phyloP scores from a whole-genome alignment of 92 coral and sea anemone genomes.

The Paramuricea clavata region DNA sequence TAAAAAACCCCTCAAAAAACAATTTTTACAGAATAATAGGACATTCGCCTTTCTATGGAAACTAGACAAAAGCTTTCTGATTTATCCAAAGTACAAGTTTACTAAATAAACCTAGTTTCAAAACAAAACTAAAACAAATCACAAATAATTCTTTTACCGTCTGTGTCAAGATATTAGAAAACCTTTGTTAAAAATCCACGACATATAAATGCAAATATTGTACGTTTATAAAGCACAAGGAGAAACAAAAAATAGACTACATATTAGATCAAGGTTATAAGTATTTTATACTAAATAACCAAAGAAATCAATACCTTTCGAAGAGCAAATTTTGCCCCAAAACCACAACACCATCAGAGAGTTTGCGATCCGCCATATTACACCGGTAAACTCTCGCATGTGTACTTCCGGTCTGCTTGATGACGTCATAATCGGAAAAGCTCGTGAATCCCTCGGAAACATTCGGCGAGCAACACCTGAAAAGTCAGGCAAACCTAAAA shows the following conservation, averaged over 20 bases:
- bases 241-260: neutral
- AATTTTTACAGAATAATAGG: neutral
- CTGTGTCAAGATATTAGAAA: neutral
- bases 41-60: neutral
- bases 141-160: neutral
- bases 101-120: neutral
- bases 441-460: neutral
- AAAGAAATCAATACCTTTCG: slow-evolving; percentile 6
- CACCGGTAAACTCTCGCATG: neutral
- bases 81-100: neutral
- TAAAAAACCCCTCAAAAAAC: neutral
- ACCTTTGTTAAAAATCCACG: slow-evolving; percentile 3
- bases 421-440: neutral
- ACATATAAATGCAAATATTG: neutral
- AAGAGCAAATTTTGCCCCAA: slow-evolving; percentile 30
- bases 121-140: neutral
- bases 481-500: too few relatives aligned
- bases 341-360: slow-evolving; percentile 17
- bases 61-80: neutral
- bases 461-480: too few relatives aligned
- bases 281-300: neutral
- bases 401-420: neutral
- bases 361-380: slow-evolving; percentile 8
- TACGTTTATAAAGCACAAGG: neutral
- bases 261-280: neutral